phyloP scores from a whole-genome alignment of 2,888 invertebrate species.

The Coenonympha arcania region DNA sequence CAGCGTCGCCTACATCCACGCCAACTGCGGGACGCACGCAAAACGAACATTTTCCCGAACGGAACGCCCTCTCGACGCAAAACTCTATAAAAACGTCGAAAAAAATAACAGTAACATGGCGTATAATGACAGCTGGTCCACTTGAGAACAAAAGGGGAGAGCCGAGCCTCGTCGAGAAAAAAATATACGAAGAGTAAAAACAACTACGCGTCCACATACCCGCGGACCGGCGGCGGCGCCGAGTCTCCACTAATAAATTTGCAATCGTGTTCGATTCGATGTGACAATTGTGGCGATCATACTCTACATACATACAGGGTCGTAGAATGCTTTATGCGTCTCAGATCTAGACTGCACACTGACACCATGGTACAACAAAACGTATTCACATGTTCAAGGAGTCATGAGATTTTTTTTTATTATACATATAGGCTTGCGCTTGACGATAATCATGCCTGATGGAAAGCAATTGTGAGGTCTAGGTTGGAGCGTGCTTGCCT shows the following conservation, averaged over 20 bases:
- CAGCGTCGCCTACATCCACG: constrained; percentile 63
- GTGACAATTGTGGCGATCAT: constrained; percentile 25
- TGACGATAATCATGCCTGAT: too few relatives aligned
- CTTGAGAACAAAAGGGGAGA: constrained; percentile 75
- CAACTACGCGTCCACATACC: constrained; percentile 59
- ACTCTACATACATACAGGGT: too few relatives aligned
- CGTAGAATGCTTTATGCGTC: too few relatives aligned
- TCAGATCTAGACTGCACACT: too few relatives aligned
- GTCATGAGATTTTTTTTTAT: too few relatives aligned
- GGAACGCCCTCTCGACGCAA: constrained; percentile 69
- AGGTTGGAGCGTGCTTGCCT: too few relatives aligned
- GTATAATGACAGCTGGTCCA: constrained; percentile 76
- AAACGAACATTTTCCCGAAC: constrained; percentile 74
- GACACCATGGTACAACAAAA: too few relatives aligned
- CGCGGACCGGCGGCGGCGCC: constrained; percentile 50
- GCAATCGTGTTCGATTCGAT: constrained; percentile 66
- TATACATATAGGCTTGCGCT: too few relatives aligned
- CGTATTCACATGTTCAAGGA: too few relatives aligned
- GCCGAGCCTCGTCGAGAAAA: constrained; percentile 70
- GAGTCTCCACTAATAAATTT: constrained; percentile 70
- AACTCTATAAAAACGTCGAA: constrained; percentile 74
- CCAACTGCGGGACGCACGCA: constrained; percentile 71
- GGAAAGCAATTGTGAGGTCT: too few relatives aligned
- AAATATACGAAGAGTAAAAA: constrained; percentile 71
- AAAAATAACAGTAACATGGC: constrained; percentile 74